phyloP scores from a whole-genome alignment of 2,113 vertebrate species.

The Gracilinanus agilis region DNA sequence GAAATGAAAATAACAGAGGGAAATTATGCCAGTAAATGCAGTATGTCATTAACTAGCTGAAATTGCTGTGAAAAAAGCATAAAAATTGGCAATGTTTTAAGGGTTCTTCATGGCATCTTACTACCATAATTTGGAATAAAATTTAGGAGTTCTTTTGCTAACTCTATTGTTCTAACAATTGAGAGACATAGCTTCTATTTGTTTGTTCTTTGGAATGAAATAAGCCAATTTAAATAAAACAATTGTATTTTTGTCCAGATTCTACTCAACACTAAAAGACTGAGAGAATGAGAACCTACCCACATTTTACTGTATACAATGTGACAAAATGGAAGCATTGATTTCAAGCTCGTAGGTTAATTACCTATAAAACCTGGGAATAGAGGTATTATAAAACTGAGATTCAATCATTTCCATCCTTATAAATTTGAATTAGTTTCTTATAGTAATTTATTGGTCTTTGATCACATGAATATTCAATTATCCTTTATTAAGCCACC shows the following conservation, averaged over 20 bases:
- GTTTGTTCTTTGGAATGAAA: slow-evolving; percentile 21
- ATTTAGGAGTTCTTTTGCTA: slow-evolving; percentile 33
- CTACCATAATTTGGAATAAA: slow-evolving; percentile 30
- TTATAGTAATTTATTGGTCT: slow-evolving; percentile 33
- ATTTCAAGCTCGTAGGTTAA: slow-evolving; percentile 43
- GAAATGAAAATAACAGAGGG: neutral
- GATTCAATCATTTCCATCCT: neutral
- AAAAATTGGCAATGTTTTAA: neutral
- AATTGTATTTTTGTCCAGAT: slow-evolving; percentile 32
- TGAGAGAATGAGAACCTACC: neutral
- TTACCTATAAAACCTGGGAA: slow-evolving; percentile 50
- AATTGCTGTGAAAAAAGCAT: slow-evolving; percentile 19
- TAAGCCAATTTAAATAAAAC: slow-evolving; percentile 38
- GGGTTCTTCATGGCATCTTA: slow-evolving; percentile 1
- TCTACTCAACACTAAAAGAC: slow-evolving; percentile 16
- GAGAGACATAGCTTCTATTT: neutral
- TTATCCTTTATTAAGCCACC: neutral
- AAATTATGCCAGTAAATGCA: neutral
- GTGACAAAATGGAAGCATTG: slow-evolving; percentile 25
- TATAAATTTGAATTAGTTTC: slow-evolving; percentile 65
- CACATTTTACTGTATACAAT: slow-evolving; percentile 46
- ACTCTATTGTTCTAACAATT: slow-evolving; percentile 23
- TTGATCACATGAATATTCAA: slow-evolving; percentile 21
- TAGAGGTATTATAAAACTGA: slow-evolving; percentile 52
- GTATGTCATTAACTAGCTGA: neutral